Base-by-base conservation (phyloP, 2,797 vertebrate genomes). In the Cephalopachus bancanus region DNA sequence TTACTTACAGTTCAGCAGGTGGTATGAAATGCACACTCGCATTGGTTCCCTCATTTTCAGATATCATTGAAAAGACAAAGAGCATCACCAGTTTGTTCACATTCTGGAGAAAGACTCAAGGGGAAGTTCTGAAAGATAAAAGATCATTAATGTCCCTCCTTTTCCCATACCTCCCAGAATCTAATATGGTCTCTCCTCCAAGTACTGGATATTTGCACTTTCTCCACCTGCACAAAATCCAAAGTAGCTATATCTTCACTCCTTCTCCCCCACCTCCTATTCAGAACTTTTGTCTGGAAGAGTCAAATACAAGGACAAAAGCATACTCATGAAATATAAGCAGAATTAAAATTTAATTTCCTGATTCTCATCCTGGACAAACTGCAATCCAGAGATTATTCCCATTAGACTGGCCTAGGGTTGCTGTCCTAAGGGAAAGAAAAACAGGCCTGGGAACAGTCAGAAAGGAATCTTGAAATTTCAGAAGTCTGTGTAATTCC, bases 21-120 rank as follows among this genome's bases (percentile, higher is more conserved):
- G 83, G 6, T 12, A 78, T 51, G 53, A 81, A 9, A n/a, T 62
- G 0, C 5, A 7, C 28, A 15, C 5, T 92, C n/a, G 11, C 17
- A 53, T 74, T 72, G 22, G 28, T 62, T 51, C 59, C 16, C 75
- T 92, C 9, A 3, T 51, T 89, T 89, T 89, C 75, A 93, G 80
- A 86, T 20, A 89, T 64, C 9, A 83, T 33, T 89, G 55, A 60
- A 72, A 93, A 96, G 79, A 92, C 33, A 57, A n/a, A 85, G 17
- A 88, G 64, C 24, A 91, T 24, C 28, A 64, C 53, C 17, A 37
- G 9, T 9, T 4, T 87, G 28, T 83, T 86, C 51, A 33, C 28
- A 15, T 51, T 92, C n/a, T 62, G 26, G 26, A 89, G 65, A 37
- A 78, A 86, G 64, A 9, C 3, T 20, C 22, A 26, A 83, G 69